Evolutionary conservation across 2,888 invertebrate species (phyloP).

Genomic region (Acanthosepion esculentum): DNA sequence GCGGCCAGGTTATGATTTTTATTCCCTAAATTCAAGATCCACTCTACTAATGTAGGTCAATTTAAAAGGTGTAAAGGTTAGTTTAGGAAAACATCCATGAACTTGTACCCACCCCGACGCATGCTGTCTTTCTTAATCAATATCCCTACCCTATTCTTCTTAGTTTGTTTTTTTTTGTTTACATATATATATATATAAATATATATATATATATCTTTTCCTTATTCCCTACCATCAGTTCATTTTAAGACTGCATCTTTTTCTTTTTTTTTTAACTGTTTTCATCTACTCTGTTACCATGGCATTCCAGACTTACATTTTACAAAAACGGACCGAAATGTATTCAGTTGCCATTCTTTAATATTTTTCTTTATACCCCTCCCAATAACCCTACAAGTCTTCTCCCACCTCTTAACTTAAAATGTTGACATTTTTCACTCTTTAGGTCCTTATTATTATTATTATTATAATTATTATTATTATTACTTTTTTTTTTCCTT

Average conservation of each 20-base stretch:
- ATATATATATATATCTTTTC: neutral
- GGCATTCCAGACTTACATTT: constrained; percentile 45
- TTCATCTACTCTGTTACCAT: constrained; percentile 14
- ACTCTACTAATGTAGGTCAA: neutral
- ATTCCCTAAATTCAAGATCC: constrained; percentile 41
- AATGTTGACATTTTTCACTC: neutral
- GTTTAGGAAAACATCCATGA: constrained; percentile 25
- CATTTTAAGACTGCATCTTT: neutral
- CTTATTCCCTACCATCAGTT: neutral
- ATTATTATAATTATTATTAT: too few relatives aligned
- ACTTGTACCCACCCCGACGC: neutral
- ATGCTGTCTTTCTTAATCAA: neutral
- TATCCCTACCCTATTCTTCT: neutral
- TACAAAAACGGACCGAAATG: neutral
- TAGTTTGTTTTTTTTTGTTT: neutral
- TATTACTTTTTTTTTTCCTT: neutral
- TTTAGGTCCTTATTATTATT: neutral
- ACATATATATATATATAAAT: neutral
- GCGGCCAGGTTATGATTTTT: constrained; percentile 34
- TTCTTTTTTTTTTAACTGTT: too few relatives aligned
- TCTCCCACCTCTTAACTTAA: neutral
- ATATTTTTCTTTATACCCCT: neutral
- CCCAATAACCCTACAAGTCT: too few relatives aligned
- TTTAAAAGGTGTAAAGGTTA: constrained; percentile 36
- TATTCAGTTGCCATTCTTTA: neutral